Conservation (phyloP, 2,797 vertebrate genomes). For the Sciaenops ocellatus region DNA sequence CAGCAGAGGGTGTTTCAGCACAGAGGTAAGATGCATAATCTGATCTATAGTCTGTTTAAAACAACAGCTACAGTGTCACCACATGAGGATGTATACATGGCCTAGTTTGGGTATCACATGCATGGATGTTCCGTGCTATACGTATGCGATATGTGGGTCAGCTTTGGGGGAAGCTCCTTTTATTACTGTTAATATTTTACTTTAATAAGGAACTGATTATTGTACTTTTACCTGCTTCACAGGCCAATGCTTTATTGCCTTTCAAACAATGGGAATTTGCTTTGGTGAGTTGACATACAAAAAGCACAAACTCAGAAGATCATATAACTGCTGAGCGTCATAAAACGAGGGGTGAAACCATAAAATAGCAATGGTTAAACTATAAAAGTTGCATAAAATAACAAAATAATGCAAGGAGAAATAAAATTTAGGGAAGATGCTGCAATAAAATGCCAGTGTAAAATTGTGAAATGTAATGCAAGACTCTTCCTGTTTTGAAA, state of each 20-base stretch:
- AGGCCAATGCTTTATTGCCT: neutral
- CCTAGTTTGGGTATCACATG: neutral
- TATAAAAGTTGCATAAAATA: neutral
- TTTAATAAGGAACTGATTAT: neutral
- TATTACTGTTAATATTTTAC: neutral
- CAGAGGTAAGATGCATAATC: neutral
- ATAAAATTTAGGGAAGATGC: neutral
- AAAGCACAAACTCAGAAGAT: conserved; percentile 11
- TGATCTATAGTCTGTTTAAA: neutral
- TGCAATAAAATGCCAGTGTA: neutral
- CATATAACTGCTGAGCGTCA: neutral
- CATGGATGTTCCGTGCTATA: neutral
- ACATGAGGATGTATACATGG: neutral
- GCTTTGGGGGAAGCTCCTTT: neutral
- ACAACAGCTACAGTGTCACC: neutral
- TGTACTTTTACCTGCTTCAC: neutral
- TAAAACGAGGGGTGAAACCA: neutral
- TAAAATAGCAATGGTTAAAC: neutral
- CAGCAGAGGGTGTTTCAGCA: conserved; percentile 20
- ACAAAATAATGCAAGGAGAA: neutral
- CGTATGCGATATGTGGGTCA: neutral
- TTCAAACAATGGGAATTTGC: neutral
- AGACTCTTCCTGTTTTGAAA: conserved; percentile 20
- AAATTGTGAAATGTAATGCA: neutral
- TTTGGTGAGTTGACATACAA: neutral